These are phyloP conservation scores for Zaprionus obscuricornis DNA, from an alignment of 2,888 invertebrate genomes.

Conservation along the genomic window DNA sequence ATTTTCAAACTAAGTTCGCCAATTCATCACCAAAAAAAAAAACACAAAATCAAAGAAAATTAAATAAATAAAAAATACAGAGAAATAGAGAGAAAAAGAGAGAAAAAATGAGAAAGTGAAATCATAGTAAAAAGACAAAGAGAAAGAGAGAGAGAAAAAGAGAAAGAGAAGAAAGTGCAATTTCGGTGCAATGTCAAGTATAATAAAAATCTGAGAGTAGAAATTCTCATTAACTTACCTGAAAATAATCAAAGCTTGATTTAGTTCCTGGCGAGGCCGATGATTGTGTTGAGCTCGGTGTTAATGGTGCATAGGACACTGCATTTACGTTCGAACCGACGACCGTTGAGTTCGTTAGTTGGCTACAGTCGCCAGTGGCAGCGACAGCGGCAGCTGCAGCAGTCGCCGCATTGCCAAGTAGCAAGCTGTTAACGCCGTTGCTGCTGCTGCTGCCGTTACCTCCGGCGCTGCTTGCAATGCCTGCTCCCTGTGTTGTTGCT, in stretches of 20 bases:
- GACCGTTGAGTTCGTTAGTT: too few species aligned
- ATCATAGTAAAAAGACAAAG: slow-evolving; percentile 43
- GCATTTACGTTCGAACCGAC: too few species aligned
- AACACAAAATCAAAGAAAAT: slow-evolving; percentile 57
- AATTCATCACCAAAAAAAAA: slow-evolving; percentile 66
- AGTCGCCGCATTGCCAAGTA: slow-evolving; percentile 63
- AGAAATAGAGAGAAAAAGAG: slow-evolving; percentile 5
- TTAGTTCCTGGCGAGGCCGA: slow-evolving; percentile 81
- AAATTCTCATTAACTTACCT: slow-evolving; percentile 67
- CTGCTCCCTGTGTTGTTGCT: slow-evolving; percentile 30
- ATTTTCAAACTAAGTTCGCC: slow-evolving; percentile 83
- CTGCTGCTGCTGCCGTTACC: slow-evolving; percentile 65
- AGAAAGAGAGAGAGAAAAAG: slow-evolving; percentile 20
- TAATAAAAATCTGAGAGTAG: not conserved
- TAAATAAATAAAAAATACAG: slow-evolving; percentile 48
- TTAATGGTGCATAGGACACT: slow-evolving; percentile 77
- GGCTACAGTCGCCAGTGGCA: slow-evolving; percentile 46
- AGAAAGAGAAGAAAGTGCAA: slow-evolving; percentile 46
- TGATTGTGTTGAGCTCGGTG: slow-evolving; percentile 82
- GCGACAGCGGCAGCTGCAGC: slow-evolving; percentile 63
- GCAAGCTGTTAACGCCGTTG: slow-evolving; percentile 53
- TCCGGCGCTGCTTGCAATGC: slow-evolving; percentile 45
- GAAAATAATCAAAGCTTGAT: slow-evolving; percentile 81
- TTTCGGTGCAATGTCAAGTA: slow-evolving; percentile 51
- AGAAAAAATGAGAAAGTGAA: slow-evolving; percentile 14